These are phyloP conservation scores for Sarotherodon lohbergeri DNA, from an alignment of 2,113 vertebrate species.

Conservation along the genomic window DNA sequence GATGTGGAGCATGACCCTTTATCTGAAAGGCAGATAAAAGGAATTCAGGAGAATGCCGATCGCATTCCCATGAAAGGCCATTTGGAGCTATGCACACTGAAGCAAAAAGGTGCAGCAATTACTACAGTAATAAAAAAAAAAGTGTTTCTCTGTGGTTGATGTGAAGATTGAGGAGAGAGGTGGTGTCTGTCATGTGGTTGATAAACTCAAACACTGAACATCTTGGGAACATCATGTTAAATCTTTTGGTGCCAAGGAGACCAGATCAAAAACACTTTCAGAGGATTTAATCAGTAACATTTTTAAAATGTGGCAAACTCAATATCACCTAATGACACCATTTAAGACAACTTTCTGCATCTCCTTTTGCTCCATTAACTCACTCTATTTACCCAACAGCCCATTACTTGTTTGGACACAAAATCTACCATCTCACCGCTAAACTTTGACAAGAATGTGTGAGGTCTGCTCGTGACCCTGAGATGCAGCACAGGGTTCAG, in stretches of 20 bases:
- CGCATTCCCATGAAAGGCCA: slow-evolving; percentile 29
- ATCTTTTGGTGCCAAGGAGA: neutral
- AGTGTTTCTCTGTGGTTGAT: neutral
- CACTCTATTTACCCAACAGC: neutral
- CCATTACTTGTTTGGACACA: slow-evolving; percentile 24
- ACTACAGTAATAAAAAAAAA: neutral
- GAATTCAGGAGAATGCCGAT: slow-evolving; percentile 13
- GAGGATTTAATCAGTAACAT: neutral
- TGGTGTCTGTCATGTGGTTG: neutral
- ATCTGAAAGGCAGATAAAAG: slow-evolving; percentile 49
- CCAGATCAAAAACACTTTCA: neutral
- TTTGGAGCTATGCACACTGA: slow-evolving; percentile 32
- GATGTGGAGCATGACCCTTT: slow-evolving; percentile 19
- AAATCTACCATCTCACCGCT: slow-evolving; percentile 26
- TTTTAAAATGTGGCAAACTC: neutral
- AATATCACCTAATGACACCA: neutral
- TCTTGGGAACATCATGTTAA: neutral
- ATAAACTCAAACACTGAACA: neutral
- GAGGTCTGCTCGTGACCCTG: slow-evolving; percentile 55
- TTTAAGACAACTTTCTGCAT: neutral
- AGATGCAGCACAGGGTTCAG: neutral
- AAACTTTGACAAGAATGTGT: slow-evolving; percentile 43
- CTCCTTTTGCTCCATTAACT: neutral
- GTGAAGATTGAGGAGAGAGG: neutral
- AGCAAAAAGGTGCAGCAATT: slow-evolving; percentile 31